Base-by-base conservation (phyloP, 2,888 invertebrate species). In the Eulithis prunata region DNA sequence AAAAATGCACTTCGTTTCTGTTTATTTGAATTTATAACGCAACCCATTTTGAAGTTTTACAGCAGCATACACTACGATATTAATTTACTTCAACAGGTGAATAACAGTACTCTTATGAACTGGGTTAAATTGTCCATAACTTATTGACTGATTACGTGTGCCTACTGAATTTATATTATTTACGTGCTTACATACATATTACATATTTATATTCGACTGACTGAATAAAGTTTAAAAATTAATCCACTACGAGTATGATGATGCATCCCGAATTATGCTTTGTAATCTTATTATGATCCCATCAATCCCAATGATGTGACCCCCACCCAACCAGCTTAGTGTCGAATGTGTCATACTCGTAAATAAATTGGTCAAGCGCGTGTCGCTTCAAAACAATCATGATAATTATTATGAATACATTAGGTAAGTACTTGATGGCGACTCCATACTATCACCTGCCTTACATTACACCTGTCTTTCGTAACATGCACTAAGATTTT, bases 281-380 rank as follows among this genome's bases (percentile, higher is more conserved):
- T 56, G 41, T 64, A 62, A 66, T 66, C 59, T 56, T 51, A 64
- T 70, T 61, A 64, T 62, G 54, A 64, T 62, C 61, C 59, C 64
- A 66, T 69, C 49, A 64, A 64, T 64, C 49, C 51, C 64, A 64
- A 68, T 62, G 62, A 57, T 68, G 36, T 53, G 55, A 58, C 54
- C 32, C 32, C 4, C 62, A 59, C 21, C 43, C 47, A 59, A 36
- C 43, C 47, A 38, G 67, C 68, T 64, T 14, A 63, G 55, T 59
- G 64, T 66, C 65, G 56, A 46, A 46, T 58, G 51, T 66, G 21
- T 21, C 21, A 21, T 21, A 21, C 57, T 60, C 57, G 54, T 52
- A 55, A 12, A 36, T 53, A 53, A 53, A 53, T 53, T 49, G 49
- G 47, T 8, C 14, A 47, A 14, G 14, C 14, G 47, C 21, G 47